These are phyloP conservation scores for Drosophila seguyi DNA, from an alignment of 1,140 invertebrate genomes.

Conservation along the genomic window DNA sequence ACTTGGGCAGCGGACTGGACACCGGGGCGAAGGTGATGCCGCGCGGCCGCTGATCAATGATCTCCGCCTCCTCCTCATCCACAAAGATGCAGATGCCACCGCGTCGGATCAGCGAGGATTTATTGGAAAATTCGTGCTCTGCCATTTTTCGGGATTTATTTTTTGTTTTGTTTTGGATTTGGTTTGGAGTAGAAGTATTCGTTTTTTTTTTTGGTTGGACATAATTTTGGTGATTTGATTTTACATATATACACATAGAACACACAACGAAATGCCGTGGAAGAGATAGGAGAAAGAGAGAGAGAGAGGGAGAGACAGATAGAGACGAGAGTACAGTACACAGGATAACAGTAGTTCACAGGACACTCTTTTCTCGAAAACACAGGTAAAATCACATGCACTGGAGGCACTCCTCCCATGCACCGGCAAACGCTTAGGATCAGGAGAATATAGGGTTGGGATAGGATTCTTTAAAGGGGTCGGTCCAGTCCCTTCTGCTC, in stretches of 20 bases:
- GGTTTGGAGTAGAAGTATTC: slow-evolving; percentile 62
- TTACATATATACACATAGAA: slow-evolving; percentile 64
- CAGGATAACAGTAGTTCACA: slow-evolving; percentile 5
- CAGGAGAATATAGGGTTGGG: slow-evolving; percentile 13
- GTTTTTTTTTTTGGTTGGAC: slow-evolving; percentile 66
- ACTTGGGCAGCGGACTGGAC: slow-evolving; percentile 68
- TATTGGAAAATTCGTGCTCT: slow-evolving; percentile 77
- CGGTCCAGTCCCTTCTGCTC: slow-evolving; percentile 23
- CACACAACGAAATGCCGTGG: slow-evolving; percentile 50
- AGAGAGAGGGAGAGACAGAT: slow-evolving; percentile 42
- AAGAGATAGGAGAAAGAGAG: slow-evolving; percentile 48
- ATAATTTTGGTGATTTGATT: slow-evolving; percentile 68
- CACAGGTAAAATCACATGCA: slow-evolving; percentile 29
- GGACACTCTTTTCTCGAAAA: slow-evolving; percentile 10
- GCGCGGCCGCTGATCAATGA: slow-evolving; percentile 64
- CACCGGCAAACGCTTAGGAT: slow-evolving; percentile 45
- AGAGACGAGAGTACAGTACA: slow-evolving; percentile 46
- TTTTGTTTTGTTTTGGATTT: slow-evolving; percentile 30
- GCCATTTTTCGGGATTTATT: slow-evolving; percentile 44
- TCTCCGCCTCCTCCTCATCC: slow-evolving; percentile 81
- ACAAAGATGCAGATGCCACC: slow-evolving; percentile 85
- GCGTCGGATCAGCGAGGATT: slow-evolving; percentile 83
- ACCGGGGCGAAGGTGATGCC: slow-evolving; percentile 72
- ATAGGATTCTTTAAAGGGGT: slow-evolving; percentile 6
- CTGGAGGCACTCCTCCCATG: slow-evolving; percentile 36